A percentile compares a stretch with the other conserved stretches of the same genome.
phyloP scores from a whole-genome alignment of 2,888 invertebrate genomes.

The Ophion ellenae region DNA sequence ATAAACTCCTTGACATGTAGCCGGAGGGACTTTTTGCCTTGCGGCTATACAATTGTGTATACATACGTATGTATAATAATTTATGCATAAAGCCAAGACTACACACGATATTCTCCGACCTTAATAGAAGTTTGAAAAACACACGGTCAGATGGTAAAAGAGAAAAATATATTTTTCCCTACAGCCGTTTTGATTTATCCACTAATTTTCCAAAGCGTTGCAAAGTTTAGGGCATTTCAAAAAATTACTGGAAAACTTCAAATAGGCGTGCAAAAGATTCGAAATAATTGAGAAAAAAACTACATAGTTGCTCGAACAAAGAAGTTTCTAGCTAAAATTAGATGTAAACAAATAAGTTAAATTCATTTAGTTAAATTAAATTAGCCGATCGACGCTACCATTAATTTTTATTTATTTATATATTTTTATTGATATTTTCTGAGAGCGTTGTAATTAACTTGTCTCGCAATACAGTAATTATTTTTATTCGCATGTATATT shows the following conservation, averaged over 20 bases:
- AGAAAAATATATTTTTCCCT: not conserved
- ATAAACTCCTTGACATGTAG: constrained; percentile 64
- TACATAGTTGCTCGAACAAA: no score
- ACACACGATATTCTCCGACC: not conserved
- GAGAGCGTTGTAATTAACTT: not conserved
- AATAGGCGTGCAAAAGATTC: no score
- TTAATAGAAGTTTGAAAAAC: not conserved
- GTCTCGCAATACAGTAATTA: constrained; percentile 17
- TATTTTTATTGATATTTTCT: not conserved
- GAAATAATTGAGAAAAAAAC: no score
- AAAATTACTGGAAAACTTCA: not conserved
- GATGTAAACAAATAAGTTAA: no score
- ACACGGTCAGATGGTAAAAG: not conserved
- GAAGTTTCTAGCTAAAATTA: no score
- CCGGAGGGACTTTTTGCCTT: constrained; percentile 43
- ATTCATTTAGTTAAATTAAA: not conserved
- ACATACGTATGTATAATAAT: not conserved
- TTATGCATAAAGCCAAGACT: not conserved
- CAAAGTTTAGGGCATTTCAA: not conserved
- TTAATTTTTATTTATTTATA: not conserved
- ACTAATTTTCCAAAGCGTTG: not conserved
- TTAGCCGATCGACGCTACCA: not conserved
- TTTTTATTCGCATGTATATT: constrained; percentile 4
- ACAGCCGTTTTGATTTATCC: not conserved
- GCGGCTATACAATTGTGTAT: constrained; percentile 8